These are phyloP conservation scores for Drosophila paracracens DNA, from an alignment of 2,888 invertebrate genomes.

Conservation along the genomic window DNA sequence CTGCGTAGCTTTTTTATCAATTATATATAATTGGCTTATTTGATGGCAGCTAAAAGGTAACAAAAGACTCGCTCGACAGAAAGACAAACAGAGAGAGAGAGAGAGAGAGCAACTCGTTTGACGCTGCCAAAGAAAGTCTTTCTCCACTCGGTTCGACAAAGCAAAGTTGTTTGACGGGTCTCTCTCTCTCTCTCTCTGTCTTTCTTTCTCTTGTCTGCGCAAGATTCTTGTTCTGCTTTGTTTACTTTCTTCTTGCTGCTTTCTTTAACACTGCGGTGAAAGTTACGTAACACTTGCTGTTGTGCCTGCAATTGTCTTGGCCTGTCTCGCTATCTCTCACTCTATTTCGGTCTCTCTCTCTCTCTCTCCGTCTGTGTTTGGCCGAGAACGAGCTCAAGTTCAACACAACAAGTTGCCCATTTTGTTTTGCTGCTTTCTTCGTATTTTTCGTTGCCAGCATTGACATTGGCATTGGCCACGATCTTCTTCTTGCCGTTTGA, in stretches of 20 bases:
- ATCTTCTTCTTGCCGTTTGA: conserved; percentile 27
- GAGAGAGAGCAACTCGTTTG: conserved; percentile 30
- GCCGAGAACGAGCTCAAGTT: conserved; percentile 75
- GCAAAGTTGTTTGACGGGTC: conserved; percentile 37
- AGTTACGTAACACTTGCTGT: conserved; percentile 80
- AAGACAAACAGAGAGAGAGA: conserved; percentile 8
- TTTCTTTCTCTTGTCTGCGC: conserved; percentile 16
- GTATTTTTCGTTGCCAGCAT: conserved; percentile 41
- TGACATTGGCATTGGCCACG: conserved; percentile 56
- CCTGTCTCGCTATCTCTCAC: conserved; percentile 8
- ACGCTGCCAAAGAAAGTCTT: conserved; percentile 47
- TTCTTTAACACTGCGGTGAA: conserved; percentile 74
- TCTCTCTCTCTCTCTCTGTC: conserved; percentile 25
- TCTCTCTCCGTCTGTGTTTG: conserved; percentile 25
- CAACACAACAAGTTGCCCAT: conserved; percentile 56
- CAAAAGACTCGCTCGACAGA: neutral
- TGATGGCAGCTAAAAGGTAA: conserved; percentile 9
- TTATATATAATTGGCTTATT: conserved; percentile 17
- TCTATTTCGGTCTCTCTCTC: conserved; percentile 2
- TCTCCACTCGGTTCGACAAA: conserved; percentile 21
- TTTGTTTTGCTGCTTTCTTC: conserved; percentile 81
- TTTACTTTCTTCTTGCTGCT: conserved; percentile 73
- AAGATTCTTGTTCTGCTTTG: conserved; percentile 53
- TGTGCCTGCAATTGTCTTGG: conserved; percentile 44
- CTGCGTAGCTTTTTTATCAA: conserved; percentile 6